Evolutionary conservation across 2,888 invertebrate genomes (phyloP).

Genomic region (Tanypteryx hageni): DNA sequence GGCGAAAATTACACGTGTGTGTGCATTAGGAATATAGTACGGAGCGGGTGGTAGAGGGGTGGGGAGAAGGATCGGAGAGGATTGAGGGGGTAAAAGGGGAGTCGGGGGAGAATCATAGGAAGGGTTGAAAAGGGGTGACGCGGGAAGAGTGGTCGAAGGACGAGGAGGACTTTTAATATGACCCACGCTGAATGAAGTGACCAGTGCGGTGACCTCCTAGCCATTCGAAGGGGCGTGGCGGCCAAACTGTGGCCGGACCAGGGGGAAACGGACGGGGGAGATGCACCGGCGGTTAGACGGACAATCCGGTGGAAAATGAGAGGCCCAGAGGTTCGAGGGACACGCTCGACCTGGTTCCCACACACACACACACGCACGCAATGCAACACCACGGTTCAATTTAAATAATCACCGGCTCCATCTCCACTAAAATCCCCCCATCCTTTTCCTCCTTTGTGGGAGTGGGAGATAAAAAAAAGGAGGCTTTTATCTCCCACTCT

Average conservation of each 20-base stretch:
- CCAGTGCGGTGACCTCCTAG: slow-evolving; percentile 57
- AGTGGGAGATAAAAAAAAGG: no score
- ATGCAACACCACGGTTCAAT: slow-evolving; percentile 38
- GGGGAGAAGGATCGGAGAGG: background rate
- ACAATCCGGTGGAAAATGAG: slow-evolving; percentile 20
- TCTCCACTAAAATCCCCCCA: background rate
- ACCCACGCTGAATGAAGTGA: slow-evolving; percentile 43
- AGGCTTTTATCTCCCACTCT: no score
- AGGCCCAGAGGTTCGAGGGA: slow-evolving; percentile 2
- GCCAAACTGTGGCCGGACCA: background rate
- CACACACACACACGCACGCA: background rate
- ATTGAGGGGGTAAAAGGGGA: background rate
- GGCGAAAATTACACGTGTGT: background rate
- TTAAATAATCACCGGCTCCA: slow-evolving; percentile 39
- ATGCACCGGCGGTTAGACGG: background rate
- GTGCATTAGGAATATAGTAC: background rate
- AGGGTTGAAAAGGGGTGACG: background rate
- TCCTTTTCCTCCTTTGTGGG: background rate
- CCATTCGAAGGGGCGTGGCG: slow-evolving; percentile 12
- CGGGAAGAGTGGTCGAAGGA: background rate
- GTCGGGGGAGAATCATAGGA: background rate
- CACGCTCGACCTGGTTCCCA: background rate
- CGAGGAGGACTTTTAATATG: slow-evolving; percentile 28
- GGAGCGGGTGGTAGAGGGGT: no score
- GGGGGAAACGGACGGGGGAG: background rate